Percentiles rank a stretch among this genome's conserved stretches.
Evolutionary conservation across 2,797 vertebrate genomes (phyloP).

Genomic region (Gymnoscopelus microlampas): DNA sequence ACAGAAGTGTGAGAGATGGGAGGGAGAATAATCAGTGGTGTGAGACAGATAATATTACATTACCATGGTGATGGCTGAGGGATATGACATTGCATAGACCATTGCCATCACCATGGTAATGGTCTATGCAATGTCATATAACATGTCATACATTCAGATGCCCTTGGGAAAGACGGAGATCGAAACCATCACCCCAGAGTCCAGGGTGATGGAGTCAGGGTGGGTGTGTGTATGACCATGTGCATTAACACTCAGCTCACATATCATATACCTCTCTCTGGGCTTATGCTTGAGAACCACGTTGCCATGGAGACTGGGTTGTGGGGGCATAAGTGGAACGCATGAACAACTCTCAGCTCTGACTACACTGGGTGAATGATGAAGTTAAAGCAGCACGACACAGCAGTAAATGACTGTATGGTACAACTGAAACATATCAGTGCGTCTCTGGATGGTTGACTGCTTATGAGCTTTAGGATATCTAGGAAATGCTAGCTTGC

Average conservation of each 20-base stretch:
- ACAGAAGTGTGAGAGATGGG: conserved; percentile 16
- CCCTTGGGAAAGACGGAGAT: conserved; percentile 62
- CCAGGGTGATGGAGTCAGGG: conserved; percentile 1
- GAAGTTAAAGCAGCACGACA: conserved; percentile 31
- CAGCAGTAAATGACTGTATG: conserved; percentile 17
- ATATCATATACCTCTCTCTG: conserved; percentile 79
- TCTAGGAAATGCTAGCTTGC: background rate
- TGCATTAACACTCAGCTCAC: conserved; percentile 82
- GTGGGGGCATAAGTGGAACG: conserved; percentile 65
- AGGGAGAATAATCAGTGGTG: background rate
- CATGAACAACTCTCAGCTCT: conserved; percentile 43
- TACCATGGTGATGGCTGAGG: background rate
- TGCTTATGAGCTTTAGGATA: no score
- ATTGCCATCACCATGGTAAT: background rate
- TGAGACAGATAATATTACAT: background rate
- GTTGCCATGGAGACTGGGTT: conserved; percentile 87
- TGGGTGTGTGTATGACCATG: conserved; percentile 41
- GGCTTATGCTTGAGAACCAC: conserved; percentile 74
- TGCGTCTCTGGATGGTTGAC: conserved; percentile 3
- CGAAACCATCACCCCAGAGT: conserved; percentile 46
- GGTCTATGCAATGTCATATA: conserved; percentile 20
- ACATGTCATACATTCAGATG: conserved; percentile 28
- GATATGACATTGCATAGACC: no score
- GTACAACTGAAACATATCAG: conserved; percentile 10
- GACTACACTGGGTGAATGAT: conserved; percentile 39